phyloP scores from a whole-genome alignment of 1,140 invertebrate genomes.

The Eupeodes corollae region DNA sequence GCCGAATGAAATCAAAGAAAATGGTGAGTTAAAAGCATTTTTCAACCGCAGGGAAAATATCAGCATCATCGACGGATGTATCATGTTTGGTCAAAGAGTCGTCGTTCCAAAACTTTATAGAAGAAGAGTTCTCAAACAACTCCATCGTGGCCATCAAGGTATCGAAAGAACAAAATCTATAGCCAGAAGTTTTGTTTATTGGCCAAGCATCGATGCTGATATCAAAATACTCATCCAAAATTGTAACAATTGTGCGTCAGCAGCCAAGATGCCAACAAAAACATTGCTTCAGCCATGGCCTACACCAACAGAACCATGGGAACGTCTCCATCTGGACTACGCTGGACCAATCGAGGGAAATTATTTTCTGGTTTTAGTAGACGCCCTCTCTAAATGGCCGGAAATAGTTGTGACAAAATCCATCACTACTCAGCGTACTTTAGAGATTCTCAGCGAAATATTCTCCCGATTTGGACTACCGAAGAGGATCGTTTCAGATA shows the following conservation, averaged over 20 bases:
- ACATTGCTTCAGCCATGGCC: not conserved
- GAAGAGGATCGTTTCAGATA: no score
- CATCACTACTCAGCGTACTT: not conserved
- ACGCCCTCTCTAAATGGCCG: slow-evolving; percentile 7
- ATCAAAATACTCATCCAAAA: slow-evolving; percentile 17
- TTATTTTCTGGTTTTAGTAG: slow-evolving; percentile 4
- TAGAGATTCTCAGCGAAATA: slow-evolving; percentile 1
- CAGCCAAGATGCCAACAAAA: not conserved
- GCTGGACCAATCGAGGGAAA: slow-evolving; percentile 4
- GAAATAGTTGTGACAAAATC: slow-evolving; percentile 2
- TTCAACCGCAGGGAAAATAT: not conserved
- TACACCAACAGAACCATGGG: not conserved
- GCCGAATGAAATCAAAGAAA: not conserved
- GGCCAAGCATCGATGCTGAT: slow-evolving; percentile 15
- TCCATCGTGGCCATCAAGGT: slow-evolving; percentile 22
- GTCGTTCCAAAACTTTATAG: slow-evolving; percentile 29
- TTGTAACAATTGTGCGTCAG: no score
- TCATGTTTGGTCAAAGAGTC: slow-evolving; percentile 8
- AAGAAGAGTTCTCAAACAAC: slow-evolving; percentile 7
- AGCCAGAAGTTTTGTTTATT: slow-evolving; percentile 27
- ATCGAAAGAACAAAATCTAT: slow-evolving; percentile 22
- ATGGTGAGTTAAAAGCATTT: not conserved
- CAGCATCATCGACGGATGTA: not conserved
- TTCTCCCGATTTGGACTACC: slow-evolving; percentile 13
- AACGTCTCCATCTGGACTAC: slow-evolving; percentile 5